Conservation (phyloP, 2,888 invertebrate genomes). For the Drosophila merina region DNA sequence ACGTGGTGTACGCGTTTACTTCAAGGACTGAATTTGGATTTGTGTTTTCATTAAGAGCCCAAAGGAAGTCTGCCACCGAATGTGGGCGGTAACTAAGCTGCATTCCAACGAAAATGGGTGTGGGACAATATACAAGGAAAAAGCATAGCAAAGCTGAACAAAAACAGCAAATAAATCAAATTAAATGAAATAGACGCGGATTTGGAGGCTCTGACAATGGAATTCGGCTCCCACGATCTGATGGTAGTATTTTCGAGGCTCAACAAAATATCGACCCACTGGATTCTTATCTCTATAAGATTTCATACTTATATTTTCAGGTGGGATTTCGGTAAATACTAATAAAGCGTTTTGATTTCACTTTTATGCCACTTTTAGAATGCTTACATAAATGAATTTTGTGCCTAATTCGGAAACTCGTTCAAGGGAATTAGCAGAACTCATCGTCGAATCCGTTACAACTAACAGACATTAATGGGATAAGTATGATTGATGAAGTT, state of each 20-base stretch:
- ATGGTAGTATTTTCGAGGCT: neutral
- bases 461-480: constrained; percentile 8
- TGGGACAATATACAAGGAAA: constrained; percentile 40
- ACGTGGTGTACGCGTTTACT: constrained; percentile 50
- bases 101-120: constrained; percentile 42
- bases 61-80: constrained; percentile 35
- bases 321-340: neutral
- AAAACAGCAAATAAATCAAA: constrained; percentile 75
- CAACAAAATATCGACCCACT: neutral
- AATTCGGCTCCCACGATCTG: constrained; percentile 50
- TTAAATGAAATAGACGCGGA: constrained; percentile 78
- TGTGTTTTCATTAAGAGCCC: constrained; percentile 67
- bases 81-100: constrained; percentile 56
- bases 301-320: neutral
- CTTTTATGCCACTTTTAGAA: neutral
- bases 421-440: neutral
- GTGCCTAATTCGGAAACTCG: neutral
- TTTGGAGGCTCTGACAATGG: constrained; percentile 58
- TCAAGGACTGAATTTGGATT: constrained; percentile 71
- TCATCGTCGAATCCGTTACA: neutral
- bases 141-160: constrained; percentile 17
- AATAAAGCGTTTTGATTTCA: neutral
- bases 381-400: neutral
- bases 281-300: neutral
- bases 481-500: constrained; percentile 28